A percentile compares a stretch with the other conserved stretches of the same genome.
These are phyloP conservation scores for Campoplex nolae DNA, from an alignment of 2,888 invertebrate species.

Conservation along the genomic window DNA sequence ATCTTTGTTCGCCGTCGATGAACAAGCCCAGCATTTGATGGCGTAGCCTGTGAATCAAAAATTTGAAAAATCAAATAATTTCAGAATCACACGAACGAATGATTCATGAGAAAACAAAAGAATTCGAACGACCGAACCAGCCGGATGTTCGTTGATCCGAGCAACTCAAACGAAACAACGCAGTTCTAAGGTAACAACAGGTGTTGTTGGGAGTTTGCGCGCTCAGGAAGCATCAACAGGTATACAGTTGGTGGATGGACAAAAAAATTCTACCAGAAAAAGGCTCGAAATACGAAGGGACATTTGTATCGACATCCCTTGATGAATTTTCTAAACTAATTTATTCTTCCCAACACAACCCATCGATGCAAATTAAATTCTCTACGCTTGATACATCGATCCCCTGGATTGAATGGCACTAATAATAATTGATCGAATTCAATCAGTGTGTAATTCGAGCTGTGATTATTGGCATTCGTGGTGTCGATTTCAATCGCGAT, in stretches of 20 bases:
- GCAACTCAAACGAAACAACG: not conserved
- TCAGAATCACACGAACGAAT: not conserved
- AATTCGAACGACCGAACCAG: not conserved
- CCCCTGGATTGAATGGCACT: not conserved
- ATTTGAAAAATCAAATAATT: not conserved
- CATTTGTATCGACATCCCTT: not conserved
- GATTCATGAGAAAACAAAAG: not conserved
- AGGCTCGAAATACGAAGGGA: not conserved
- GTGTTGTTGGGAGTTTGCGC: slow-evolving; percentile 5
- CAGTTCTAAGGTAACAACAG: slow-evolving; percentile 40
- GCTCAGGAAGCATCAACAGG: not conserved
- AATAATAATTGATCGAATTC: slow-evolving; percentile 4
- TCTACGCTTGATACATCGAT: slow-evolving; percentile 2
- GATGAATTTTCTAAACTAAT: not conserved
- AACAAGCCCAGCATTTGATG: slow-evolving; percentile 91
- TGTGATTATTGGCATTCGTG: not conserved
- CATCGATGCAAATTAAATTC: not conserved
- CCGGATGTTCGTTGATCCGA: not conserved
- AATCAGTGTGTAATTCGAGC: slow-evolving; percentile 5
- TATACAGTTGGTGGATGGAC: not conserved
- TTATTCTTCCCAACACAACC: not conserved
- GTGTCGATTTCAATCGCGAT: slow-evolving; percentile 9
- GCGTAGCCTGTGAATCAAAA: slow-evolving; percentile 86
- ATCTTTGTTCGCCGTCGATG: slow-evolving; percentile 89
- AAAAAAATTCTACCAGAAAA: not conserved